A percentile compares a stretch with the other conserved stretches of the same genome.
Evolutionary conservation across 2,113 vertebrate genomes (phyloP).

Genomic region (Albula glossodonta): DNA sequence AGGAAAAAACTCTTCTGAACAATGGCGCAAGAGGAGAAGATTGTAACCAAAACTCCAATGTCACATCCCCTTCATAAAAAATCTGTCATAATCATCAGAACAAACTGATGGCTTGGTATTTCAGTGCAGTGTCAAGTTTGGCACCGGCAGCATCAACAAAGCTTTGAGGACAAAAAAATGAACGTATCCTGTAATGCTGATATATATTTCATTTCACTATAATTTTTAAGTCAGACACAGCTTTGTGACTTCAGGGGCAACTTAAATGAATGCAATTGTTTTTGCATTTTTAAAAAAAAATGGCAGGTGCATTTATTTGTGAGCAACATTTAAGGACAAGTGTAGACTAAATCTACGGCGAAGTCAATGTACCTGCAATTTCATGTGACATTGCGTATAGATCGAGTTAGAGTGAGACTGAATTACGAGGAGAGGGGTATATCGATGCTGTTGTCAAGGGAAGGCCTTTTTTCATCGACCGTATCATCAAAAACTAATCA

Average conservation of each 20-base stretch:
- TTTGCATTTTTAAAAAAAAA: neutral
- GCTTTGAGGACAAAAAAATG: too few relatives aligned
- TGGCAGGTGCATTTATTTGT: neutral
- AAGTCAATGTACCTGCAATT: constrained; percentile 4
- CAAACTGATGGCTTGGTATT: too few relatives aligned
- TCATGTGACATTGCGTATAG: neutral
- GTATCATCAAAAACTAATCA: constrained; percentile 1
- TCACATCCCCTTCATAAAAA: neutral
- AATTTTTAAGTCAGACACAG: neutral
- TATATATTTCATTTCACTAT: neutral
- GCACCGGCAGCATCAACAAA: too few relatives aligned
- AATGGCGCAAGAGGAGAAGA: too few relatives aligned
- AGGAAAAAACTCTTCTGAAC: too few relatives aligned
- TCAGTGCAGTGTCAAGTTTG: too few relatives aligned
- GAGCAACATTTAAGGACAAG: neutral
- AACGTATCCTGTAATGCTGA: too few relatives aligned
- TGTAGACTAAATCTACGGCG: neutral
- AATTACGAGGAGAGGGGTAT: neutral
- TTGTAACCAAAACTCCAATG: neutral
- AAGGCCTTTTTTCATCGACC: neutral
- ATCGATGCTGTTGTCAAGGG: neutral
- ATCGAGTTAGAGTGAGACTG: neutral
- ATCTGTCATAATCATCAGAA: neutral
- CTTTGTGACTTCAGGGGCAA: neutral
- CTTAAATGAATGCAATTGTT: neutral